Base-by-base conservation (phyloP, 2,113 vertebrate species). In the Gallinago paraguaiae region DNA sequence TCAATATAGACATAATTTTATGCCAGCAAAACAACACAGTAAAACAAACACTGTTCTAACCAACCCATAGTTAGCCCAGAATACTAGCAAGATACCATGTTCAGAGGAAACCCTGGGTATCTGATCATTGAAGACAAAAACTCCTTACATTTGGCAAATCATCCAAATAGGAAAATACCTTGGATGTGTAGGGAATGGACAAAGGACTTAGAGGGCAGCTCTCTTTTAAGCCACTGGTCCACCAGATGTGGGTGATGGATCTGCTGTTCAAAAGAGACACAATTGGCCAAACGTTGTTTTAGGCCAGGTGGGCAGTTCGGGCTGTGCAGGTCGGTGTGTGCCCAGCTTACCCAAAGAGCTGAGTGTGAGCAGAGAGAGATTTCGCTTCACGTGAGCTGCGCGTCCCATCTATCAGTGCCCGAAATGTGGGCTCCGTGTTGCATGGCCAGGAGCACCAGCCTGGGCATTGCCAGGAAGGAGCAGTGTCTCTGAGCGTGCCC, bases 361-460 rank as follows among this genome's bases (percentile, higher is more conserved):
- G 18, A 2, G 3, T 5, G 1, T 8, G 14, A 51, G 11, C 28
- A 59, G n/a, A 39, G 51, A 5, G 59, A 33, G n/a, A 35, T 81
- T 59, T 45, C 20, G 2, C 13, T 78, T 63, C 14, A 4, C 1
- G 0, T 11, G 8, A n/a, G 20, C 37, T 1, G 1, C 0, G 13
- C 56, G 48, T 48, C 30, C 3, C 14, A 48, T 2, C 43, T 51
- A 24, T 6, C 10, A 20, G 2, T 24, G 67, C 8, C 3, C 7
- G 61, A 50, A 43, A 61, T 45, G 16, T 25, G 46, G 25, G 12
- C 46, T 41, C 22, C 13, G 25, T 43, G 27, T 53, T 46, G 35
- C 53, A 10, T 1, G 5, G 77, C n/a, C 39, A 82, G 57, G 3
- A 31, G 7, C 43, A 75, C 18, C 20, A 86, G 39, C 50, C 33